These are phyloP conservation scores for Myiotriccus ornatus DNA, from an alignment of 2,797 vertebrate species.

Conservation along the genomic window DNA sequence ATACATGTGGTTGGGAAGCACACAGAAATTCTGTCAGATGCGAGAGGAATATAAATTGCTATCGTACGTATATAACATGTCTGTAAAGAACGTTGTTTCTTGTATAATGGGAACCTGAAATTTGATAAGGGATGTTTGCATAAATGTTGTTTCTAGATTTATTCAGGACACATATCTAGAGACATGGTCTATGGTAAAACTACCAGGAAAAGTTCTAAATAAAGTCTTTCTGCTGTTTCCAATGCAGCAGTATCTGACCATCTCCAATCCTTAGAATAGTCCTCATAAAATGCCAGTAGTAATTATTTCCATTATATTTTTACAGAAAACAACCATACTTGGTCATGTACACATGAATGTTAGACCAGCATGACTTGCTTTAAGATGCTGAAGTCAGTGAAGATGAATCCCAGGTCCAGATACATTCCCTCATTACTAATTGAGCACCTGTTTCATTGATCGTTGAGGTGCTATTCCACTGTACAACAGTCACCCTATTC, in stretches of 20 bases:
- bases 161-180: not conserved
- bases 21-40: not conserved
- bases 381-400: not conserved
- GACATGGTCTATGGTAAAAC: not conserved
- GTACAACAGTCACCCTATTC: not conserved
- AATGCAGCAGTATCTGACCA: not conserved
- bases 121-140: not conserved
- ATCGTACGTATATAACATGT: not conserved
- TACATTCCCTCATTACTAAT: not conserved
- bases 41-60: not conserved
- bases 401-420: not conserved
- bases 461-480: not conserved
- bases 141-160: not conserved
- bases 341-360: not conserved
- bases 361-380: not conserved
- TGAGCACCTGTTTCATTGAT: not conserved
- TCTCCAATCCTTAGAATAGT: not conserved
- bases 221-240: not conserved
- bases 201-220: not conserved
- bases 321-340: not conserved
- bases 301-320: not conserved
- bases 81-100: not conserved
- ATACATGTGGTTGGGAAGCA: slow-evolving; percentile 5
- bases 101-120: not conserved
- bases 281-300: not conserved